phyloP scores from a whole-genome alignment of 2,113 vertebrate species.

The Chascanopsetta lugubris region DNA sequence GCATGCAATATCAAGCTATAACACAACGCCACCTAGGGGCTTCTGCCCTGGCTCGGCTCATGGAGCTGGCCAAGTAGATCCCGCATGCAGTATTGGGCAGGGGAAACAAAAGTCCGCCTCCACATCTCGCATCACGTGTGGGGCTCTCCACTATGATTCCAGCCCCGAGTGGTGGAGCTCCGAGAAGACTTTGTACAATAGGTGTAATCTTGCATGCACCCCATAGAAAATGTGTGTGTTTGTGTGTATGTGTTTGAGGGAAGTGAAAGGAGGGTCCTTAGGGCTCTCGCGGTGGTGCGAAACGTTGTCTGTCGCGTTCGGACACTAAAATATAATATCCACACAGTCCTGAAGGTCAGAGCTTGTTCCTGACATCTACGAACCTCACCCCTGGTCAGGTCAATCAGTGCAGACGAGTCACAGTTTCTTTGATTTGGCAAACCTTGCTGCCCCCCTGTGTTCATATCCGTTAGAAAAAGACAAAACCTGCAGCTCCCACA shows the following conservation, averaged over 20 bases:
- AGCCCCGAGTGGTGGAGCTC: slow-evolving; percentile 60
- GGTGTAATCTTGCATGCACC: slow-evolving; percentile 72
- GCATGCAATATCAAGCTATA: slow-evolving; percentile 84
- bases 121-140: slow-evolving; percentile 47
- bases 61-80: slow-evolving; percentile 68
- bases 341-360: slow-evolving; percentile 4
- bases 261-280: background rate
- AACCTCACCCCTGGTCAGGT: slow-evolving; percentile 14
- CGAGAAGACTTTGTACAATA: slow-evolving; percentile 71
- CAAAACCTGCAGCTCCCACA: slow-evolving; percentile 5
- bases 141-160: slow-evolving; percentile 51
- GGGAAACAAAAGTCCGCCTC: slow-evolving; percentile 50
- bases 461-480: slow-evolving; percentile 18
- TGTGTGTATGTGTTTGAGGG: slow-evolving; percentile 32
- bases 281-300: slow-evolving; percentile 1
- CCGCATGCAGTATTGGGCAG: slow-evolving; percentile 79
- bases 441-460: slow-evolving; percentile 41
- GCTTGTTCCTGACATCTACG: slow-evolving; percentile 13
- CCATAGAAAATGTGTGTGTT: slow-evolving; percentile 49
- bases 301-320: slow-evolving; percentile 41
- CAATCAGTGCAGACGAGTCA: slow-evolving; percentile 3
- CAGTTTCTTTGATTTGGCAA: background rate
- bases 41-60: slow-evolving; percentile 66
- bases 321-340: slow-evolving; percentile 37
- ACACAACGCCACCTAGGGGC: slow-evolving; percentile 77